These are phyloP conservation scores for Hesperophylax magnus DNA, from an alignment of 1,140 invertebrate genomes.

Conservation along the genomic window DNA sequence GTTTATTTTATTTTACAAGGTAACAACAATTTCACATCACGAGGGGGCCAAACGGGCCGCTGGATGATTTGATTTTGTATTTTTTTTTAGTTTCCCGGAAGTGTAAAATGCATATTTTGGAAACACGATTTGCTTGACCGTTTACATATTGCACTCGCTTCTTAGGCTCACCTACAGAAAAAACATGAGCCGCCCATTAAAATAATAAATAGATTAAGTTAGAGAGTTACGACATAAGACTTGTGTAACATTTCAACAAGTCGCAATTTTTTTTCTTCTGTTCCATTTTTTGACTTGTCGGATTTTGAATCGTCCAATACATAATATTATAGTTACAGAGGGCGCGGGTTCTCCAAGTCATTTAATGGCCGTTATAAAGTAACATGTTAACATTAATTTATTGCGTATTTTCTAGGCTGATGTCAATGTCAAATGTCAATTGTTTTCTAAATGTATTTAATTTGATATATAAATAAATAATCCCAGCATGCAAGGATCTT, in stretches of 20 bases:
- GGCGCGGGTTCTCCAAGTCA: neutral
- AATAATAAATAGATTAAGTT: slow-evolving; percentile 41
- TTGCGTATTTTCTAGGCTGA: slow-evolving; percentile 52
- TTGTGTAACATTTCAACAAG: slow-evolving; percentile 14
- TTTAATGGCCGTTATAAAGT: slow-evolving; percentile 43
- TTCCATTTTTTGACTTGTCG: slow-evolving; percentile 3
- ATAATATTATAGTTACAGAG: neutral
- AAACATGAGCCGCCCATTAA: slow-evolving; percentile 27
- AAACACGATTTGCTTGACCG: slow-evolving; percentile 46
- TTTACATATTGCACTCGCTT: slow-evolving; percentile 56
- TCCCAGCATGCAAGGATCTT: slow-evolving; percentile 58
- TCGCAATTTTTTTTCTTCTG: slow-evolving; percentile 32
- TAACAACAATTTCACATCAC: slow-evolving; percentile 1
- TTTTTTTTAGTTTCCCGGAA: slow-evolving; percentile 29
- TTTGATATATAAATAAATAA: slow-evolving; percentile 55
- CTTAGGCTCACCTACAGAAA: slow-evolving; percentile 20
- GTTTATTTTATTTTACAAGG: slow-evolving; percentile 34
- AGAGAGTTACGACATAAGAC: slow-evolving; percentile 35
- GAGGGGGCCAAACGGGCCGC: neutral
- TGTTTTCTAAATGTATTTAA: slow-evolving; percentile 55
- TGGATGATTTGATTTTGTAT: slow-evolving; percentile 14
- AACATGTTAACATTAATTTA: slow-evolving; percentile 55
- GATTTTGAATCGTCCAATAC: neutral
- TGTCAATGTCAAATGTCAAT: slow-evolving; percentile 48
- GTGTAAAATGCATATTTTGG: slow-evolving; percentile 54